Evolutionary conservation across 1,140 invertebrate species (phyloP).

Genomic region (Atta cephalotes): DNA sequence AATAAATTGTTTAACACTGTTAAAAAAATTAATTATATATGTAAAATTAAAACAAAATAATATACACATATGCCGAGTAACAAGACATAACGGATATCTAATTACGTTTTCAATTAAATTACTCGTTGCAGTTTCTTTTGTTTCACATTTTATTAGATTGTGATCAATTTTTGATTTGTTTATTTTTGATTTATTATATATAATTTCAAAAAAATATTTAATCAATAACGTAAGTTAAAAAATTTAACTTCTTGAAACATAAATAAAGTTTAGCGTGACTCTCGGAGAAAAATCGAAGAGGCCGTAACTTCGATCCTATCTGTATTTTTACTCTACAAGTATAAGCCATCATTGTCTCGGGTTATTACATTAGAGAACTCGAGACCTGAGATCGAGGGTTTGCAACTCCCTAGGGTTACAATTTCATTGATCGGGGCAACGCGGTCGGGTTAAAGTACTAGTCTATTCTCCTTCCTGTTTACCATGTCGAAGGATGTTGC

Average conservation of each 20-base stretch:
- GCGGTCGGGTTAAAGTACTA: conserved; percentile 3
- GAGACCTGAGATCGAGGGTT: not conserved
- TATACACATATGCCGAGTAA: not conserved
- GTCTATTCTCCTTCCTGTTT: conserved; percentile 40
- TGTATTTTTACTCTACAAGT: not conserved
- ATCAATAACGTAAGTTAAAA: too few species aligned
- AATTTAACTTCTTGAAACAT: not conserved
- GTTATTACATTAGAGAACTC: conserved; percentile 9
- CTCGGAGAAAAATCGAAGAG: not conserved
- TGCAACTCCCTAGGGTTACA: not conserved
- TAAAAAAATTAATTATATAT: not conserved
- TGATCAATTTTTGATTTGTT: not conserved
- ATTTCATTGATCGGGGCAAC: conserved; percentile 44
- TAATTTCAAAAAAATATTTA: not conserved
- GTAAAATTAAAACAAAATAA: not conserved
- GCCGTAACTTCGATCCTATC: not conserved
- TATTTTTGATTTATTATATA: too few species aligned
- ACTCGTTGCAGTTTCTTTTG: not conserved
- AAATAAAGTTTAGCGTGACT: not conserved
- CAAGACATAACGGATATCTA: not conserved
- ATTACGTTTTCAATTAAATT: not conserved
- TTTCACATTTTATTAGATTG: not conserved
- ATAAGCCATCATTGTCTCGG: not conserved
- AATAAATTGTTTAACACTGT: not conserved
- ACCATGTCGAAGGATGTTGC: conserved; percentile 47